Evolutionary conservation across 2,888 invertebrate genomes (phyloP).

Genomic region (Acanthosepion pharaonis): DNA sequence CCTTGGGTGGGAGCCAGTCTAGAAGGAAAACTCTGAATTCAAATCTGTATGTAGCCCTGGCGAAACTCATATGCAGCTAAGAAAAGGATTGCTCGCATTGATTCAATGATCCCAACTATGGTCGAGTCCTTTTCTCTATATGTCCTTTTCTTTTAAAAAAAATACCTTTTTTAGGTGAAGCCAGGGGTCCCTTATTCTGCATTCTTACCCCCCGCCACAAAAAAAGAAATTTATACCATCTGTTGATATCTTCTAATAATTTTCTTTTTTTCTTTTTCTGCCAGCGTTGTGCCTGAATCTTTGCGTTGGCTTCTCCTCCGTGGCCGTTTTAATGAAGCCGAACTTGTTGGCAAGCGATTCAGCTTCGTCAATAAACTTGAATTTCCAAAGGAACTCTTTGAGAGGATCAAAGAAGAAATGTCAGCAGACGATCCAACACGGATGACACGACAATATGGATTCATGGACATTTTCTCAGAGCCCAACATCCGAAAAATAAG

Average conservation of each 20-base stretch:
- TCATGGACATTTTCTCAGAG: conserved; percentile 65
- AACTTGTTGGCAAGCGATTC: conserved; percentile 58
- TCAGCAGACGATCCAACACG: conserved; percentile 50
- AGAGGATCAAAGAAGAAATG: conserved; percentile 55
- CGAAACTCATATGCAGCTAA: no score
- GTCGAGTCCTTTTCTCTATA: no score
- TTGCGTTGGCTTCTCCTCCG: conserved; percentile 68
- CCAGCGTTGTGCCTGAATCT: conserved; percentile 69
- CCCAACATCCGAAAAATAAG: conserved; percentile 66
- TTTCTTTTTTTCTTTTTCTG: conserved; percentile 40
- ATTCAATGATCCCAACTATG: no score
- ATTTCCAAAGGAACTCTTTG: conserved; percentile 58
- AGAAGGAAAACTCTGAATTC: no score
- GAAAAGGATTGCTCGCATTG: no score
- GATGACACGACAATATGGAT: conserved; percentile 55
- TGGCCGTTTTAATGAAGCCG: conserved; percentile 58
- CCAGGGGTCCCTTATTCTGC: no score
- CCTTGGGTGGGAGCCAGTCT: no score
- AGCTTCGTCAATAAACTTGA: conserved; percentile 60
- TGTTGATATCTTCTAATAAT: no score
- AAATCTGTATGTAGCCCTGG: no score
- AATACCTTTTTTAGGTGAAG: no score
- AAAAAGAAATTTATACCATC: not conserved
- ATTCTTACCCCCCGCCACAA: no score
- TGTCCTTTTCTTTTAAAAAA: no score